A percentile compares a stretch with the other conserved stretches of the same genome.
Conservation (phyloP, 2,797 vertebrate species). For the Pelobates cultripes region DNA sequence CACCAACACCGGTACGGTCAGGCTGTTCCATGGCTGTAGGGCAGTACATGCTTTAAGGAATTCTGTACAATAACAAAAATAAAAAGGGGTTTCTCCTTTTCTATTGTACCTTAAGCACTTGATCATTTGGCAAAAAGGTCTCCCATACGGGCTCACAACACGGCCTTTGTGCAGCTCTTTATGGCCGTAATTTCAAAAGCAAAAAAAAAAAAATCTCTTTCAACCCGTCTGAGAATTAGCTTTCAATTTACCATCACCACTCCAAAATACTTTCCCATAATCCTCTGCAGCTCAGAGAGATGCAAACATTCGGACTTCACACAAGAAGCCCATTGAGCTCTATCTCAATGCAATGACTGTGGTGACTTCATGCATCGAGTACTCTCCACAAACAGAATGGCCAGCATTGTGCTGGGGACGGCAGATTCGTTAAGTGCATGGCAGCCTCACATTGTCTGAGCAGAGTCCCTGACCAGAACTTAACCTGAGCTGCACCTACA, state of each 20-base stretch:
- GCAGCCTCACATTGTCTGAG: slow-evolving; percentile 4
- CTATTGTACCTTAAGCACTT: too few species aligned
- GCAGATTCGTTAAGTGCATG: neutral
- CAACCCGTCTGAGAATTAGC: neutral
- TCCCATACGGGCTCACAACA: neutral
- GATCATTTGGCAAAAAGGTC: too few species aligned
- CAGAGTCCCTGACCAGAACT: neutral
- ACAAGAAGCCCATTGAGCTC: slow-evolving; percentile 43
- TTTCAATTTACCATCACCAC: slow-evolving; percentile 17
- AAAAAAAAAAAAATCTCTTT: neutral
- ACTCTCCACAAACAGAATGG: slow-evolving; percentile 24
- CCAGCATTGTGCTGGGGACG: slow-evolving; percentile 19
- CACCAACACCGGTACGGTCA: too few species aligned
- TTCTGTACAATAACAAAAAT: too few species aligned
- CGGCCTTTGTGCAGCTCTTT: too few species aligned
- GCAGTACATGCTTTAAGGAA: too few species aligned
- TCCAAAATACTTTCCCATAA: slow-evolving; percentile 27
- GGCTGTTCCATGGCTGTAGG: too few species aligned
- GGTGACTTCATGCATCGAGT: slow-evolving; percentile 7
- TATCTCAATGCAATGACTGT: neutral
- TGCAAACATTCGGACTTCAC: slow-evolving; percentile 5
- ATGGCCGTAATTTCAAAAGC: neutral
- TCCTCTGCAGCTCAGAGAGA: slow-evolving; percentile 4
- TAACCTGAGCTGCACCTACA: slow-evolving; percentile 16
- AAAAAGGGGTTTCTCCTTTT: too few species aligned